Evolutionary conservation across 53 echinoderm and acorn worm species (phyloP).

Genomic region (Arbacia lixula): DNA sequence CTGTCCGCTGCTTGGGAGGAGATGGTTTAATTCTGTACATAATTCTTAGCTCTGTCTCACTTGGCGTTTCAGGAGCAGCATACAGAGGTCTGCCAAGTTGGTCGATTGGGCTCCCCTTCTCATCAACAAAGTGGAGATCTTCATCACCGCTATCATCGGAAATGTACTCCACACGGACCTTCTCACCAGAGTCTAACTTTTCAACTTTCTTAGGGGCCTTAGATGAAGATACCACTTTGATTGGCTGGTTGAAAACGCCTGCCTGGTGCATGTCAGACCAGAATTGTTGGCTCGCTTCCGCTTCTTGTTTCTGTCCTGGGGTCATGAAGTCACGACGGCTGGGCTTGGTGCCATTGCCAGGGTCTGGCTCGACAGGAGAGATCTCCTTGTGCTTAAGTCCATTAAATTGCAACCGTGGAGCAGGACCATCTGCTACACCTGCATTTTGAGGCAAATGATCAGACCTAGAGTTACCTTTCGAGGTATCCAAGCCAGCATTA

Average conservation of each 20-base stretch:
- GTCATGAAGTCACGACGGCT: constrained; percentile 40
- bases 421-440: neutral
- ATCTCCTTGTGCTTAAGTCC: too few species aligned
- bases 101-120: constrained; percentile 92
- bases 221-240: neutral
- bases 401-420: neutral
- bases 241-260: constrained; percentile 23
- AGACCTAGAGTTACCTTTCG: neutral
- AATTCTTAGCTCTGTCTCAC: constrained; percentile 46
- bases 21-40: constrained; percentile 84
- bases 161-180: constrained; percentile 86
- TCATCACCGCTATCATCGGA: constrained; percentile 97
- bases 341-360: constrained; percentile 13
- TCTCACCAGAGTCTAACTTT: constrained; percentile 58
- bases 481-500: too few species aligned
- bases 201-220: constrained; percentile 24
- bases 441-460: neutral
- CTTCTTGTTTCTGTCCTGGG: constrained; percentile 53
- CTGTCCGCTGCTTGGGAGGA: constrained; percentile 70
- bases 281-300: constrained; percentile 47
- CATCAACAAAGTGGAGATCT: constrained; percentile 94
- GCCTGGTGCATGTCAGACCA: constrained; percentile 53
- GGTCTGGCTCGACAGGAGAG: too few species aligned
- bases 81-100: constrained; percentile 64
- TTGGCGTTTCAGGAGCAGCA: constrained; percentile 26